Conservation (phyloP, 2,888 invertebrate species). For the Aphodius granarius region DNA sequence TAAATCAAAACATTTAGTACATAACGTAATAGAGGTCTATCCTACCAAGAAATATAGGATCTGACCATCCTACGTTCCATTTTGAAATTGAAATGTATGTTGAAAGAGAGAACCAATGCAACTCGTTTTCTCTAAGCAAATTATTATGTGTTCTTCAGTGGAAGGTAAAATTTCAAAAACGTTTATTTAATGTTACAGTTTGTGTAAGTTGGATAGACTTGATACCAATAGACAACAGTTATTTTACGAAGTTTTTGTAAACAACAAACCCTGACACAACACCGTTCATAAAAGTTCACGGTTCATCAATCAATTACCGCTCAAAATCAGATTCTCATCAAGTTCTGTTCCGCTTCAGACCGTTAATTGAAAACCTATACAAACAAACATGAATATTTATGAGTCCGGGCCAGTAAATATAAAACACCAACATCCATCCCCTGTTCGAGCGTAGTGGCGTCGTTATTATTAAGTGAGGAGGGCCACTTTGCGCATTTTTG, state of each 20-base stretch:
- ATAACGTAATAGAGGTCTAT: too few relatives aligned
- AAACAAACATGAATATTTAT: slow-evolving; percentile 14
- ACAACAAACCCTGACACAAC: neutral
- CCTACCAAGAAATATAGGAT: too few relatives aligned
- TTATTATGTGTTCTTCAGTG: too few relatives aligned
- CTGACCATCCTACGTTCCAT: too few relatives aligned
- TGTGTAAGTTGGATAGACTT: too few relatives aligned
- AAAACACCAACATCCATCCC: slow-evolving; percentile 5
- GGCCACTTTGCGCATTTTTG: slow-evolving; percentile 24
- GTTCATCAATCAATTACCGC: slow-evolving; percentile 9
- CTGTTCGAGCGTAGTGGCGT: slow-evolving; percentile 14
- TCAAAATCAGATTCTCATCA: slow-evolving; percentile 11
- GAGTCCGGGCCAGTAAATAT: neutral
- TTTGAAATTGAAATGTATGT: too few relatives aligned
- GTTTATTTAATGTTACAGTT: neutral
- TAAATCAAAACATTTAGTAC: too few relatives aligned
- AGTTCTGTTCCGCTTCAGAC: neutral
- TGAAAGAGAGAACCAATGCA: too few relatives aligned
- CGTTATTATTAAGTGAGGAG: slow-evolving; percentile 4
- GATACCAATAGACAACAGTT: neutral
- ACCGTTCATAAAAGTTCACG: neutral
- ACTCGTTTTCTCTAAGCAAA: too few relatives aligned
- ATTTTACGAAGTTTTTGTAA: neutral
- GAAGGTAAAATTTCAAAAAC: too few relatives aligned
- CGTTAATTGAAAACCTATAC: slow-evolving; percentile 15